phyloP scores from a whole-genome alignment of 2,113 vertebrate genomes.

The Clarias batrachus region DNA sequence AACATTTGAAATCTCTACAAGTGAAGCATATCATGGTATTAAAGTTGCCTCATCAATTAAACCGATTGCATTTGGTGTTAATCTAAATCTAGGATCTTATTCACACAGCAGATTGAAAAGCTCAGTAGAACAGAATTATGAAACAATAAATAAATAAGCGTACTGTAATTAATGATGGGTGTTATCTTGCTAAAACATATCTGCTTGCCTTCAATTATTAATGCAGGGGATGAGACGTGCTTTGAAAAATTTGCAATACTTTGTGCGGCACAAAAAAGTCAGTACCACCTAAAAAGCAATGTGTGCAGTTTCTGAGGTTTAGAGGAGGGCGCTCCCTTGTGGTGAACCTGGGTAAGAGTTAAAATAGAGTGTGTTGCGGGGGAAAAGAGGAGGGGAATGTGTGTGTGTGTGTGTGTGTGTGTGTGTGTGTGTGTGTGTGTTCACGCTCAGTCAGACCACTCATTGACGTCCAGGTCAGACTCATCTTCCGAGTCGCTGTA shows the following conservation, averaged over 20 bases:
- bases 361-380: too few species aligned
- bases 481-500: constrained; percentile 84
- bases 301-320: too few species aligned
- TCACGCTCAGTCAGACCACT: constrained; percentile 74
- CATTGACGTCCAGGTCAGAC: constrained; percentile 80
- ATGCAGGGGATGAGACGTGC: not conserved
- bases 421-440: not conserved
- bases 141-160: not conserved
- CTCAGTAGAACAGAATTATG: not conserved
- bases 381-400: not conserved
- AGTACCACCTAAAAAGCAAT: too few species aligned
- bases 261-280: too few species aligned
- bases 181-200: not conserved
- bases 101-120: not conserved
- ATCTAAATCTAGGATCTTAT: not conserved
- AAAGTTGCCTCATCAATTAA: too few species aligned
- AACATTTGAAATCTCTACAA: not conserved
- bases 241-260: too few species aligned
- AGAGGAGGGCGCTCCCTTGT: too few species aligned
- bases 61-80: not conserved
- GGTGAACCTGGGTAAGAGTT: constrained; percentile 66
- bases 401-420: not conserved
- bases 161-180: not conserved
- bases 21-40: not conserved
- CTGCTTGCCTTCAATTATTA: not conserved